Evolutionary conservation across 2,888 invertebrate genomes (phyloP).

Genomic region (Limnephilus auricula): DNA sequence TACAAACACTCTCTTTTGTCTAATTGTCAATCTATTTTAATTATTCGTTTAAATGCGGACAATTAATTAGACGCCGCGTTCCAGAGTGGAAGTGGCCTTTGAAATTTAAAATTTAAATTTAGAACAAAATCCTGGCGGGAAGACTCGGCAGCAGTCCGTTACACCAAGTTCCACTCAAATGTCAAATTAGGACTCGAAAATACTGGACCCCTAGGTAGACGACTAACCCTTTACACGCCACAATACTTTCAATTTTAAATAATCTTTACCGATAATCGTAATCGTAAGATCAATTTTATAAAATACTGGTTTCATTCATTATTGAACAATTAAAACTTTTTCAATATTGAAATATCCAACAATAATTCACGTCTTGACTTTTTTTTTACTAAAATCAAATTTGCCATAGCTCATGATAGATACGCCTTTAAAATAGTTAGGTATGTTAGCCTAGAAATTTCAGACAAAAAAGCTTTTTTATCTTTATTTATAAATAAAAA

Average conservation of each 20-base stretch:
- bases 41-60: neutral
- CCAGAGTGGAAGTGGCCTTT: constrained; percentile 2
- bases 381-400: no score
- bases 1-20: neutral
- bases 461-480: no score
- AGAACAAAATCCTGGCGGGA: constrained; percentile 49
- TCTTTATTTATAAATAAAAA: no score
- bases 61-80: constrained; percentile 17
- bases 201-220: neutral
- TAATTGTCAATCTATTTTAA: constrained; percentile 11
- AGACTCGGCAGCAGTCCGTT: constrained; percentile 5
- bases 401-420: no score
- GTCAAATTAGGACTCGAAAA: constrained; percentile 8
- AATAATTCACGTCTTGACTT: no score
- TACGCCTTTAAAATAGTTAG: no score
- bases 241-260: neutral
- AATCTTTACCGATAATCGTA: neutral
- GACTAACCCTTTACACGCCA: neutral
- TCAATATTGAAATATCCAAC: no score
- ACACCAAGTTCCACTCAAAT: constrained; percentile 19
- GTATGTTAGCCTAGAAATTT: no score
- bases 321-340: no score
- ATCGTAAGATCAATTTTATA: no score
- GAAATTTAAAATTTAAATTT: constrained; percentile 45
- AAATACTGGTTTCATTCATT: no score